phyloP scores from a whole-genome alignment of 2,797 vertebrate species.

The Emys orbicularis region DNA sequence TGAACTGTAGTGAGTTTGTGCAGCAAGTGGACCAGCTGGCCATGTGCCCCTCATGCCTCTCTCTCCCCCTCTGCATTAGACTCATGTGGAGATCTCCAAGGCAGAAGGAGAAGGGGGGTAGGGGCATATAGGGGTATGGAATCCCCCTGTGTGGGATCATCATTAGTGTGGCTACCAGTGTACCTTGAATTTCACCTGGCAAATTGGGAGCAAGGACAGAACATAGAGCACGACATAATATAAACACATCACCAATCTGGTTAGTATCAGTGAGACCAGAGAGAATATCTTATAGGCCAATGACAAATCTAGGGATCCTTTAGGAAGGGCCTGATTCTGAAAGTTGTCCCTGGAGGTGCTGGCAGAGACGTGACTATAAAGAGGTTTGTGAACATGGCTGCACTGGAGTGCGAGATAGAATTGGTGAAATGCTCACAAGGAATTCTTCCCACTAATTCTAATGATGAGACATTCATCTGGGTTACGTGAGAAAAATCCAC shows the following conservation, averaged over 20 bases:
- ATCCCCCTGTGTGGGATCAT: background rate
- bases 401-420: background rate
- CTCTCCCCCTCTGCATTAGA: background rate
- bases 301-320: fast-evolving
- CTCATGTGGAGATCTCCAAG: fast-evolving
- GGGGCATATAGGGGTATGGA: fast-evolving
- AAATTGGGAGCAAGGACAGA: background rate
- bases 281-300: fast-evolving
- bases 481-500: background rate
- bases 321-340: background rate
- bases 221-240: background rate
- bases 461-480: background rate
- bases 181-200: background rate
- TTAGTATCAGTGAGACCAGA: background rate
- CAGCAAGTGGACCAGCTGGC: background rate
- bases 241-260: fast-evolving
- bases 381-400: fast-evolving
- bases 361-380: background rate
- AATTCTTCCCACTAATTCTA: background rate
- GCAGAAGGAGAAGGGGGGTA: fast-evolving
- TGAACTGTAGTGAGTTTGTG: background rate
- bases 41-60: background rate
- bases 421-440: fast-evolving
- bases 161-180: background rate
- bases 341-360: background rate